Conservation (phyloP, 2,113 vertebrate species). For the Chaetorhynchus papuensis region DNA sequence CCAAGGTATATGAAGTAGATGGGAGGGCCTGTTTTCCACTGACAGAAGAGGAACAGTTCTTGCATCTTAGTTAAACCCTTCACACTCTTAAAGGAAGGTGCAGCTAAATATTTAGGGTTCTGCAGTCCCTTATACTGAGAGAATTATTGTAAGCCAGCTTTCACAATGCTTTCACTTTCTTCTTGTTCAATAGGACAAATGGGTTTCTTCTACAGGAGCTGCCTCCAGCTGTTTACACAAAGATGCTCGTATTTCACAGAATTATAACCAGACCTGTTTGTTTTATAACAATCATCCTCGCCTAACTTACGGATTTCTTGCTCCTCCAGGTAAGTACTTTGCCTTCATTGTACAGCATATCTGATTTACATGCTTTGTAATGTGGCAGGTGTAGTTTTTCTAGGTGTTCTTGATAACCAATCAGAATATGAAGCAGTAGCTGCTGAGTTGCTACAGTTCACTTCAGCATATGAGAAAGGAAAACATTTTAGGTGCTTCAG, state of each 20-base stretch:
- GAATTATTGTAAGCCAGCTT: background rate
- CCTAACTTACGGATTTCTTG: slow-evolving; percentile 71
- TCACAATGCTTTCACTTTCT: background rate
- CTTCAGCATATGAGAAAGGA: background rate
- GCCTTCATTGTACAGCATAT: background rate
- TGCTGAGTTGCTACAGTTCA: background rate
- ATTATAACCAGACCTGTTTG: slow-evolving; percentile 66
- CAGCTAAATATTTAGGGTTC: background rate
- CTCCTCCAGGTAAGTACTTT: slow-evolving; percentile 63
- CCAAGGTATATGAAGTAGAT: background rate
- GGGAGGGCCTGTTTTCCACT: background rate
- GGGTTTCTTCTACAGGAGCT: slow-evolving; percentile 22
- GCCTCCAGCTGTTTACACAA: slow-evolving; percentile 65
- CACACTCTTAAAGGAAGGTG: background rate
- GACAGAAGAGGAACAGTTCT: background rate
- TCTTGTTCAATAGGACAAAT: slow-evolving; percentile 58
- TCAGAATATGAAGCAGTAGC: background rate
- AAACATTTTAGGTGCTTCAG: background rate
- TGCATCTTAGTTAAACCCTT: background rate
- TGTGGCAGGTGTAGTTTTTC: background rate
- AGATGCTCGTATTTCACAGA: slow-evolving; percentile 67
- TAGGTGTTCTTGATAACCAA: background rate
- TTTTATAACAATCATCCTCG: slow-evolving; percentile 67
- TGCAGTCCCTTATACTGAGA: background rate
- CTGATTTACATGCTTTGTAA: background rate